Conservation (phyloP, 2,113 vertebrate genomes). For the Galemys pyrenaicus region DNA sequence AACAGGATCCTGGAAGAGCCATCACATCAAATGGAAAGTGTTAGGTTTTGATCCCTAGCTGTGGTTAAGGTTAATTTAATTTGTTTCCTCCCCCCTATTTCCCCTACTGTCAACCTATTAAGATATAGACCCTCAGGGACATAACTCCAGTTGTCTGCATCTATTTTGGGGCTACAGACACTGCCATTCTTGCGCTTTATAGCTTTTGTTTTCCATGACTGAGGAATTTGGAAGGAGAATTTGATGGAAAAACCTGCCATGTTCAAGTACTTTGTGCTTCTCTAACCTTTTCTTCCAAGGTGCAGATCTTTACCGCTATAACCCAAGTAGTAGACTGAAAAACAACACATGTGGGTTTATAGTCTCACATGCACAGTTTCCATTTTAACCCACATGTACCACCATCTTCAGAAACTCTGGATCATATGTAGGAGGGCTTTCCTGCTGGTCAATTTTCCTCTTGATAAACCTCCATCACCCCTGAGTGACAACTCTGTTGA, state of each 20-base stretch:
- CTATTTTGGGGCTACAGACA: neutral
- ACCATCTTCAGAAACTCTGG: neutral
- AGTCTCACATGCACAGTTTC: neutral
- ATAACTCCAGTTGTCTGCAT: neutral
- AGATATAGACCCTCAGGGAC: fast-evolving
- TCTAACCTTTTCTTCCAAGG: neutral
- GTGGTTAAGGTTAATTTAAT: slow-evolving; percentile 24
- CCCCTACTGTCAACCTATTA: neutral
- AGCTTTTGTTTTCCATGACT: slow-evolving; percentile 21
- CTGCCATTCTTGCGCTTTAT: neutral
- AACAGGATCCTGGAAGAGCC: slow-evolving; percentile 67
- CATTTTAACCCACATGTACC: neutral
- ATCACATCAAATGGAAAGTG: neutral
- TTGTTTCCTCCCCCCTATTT: neutral
- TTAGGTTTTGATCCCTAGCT: slow-evolving; percentile 57
- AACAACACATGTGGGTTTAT: neutral
- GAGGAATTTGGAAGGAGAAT: neutral
- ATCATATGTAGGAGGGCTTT: neutral
- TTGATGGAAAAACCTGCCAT: slow-evolving; percentile 11
- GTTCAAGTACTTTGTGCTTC: neutral
- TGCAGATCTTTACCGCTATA: neutral
- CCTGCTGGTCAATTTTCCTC: neutral
- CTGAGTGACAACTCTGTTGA: neutral
- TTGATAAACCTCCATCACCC: slow-evolving; percentile 3
- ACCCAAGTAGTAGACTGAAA: neutral